Conservation (phyloP, 2,888 invertebrate genomes). For the Salpingus planirostris region DNA sequence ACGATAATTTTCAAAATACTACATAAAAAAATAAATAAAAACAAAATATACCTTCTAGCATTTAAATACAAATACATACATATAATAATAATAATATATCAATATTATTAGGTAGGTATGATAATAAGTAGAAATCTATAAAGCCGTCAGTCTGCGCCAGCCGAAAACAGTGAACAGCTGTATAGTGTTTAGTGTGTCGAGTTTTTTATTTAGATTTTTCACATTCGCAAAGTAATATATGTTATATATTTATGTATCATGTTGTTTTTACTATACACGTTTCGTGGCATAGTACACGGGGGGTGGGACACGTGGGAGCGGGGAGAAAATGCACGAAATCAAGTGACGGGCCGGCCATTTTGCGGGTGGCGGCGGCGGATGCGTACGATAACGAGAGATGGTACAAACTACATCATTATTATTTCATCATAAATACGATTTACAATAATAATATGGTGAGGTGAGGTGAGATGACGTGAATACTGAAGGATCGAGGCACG, state of each 20-base stretch:
- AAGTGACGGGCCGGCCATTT: constrained; percentile 3
- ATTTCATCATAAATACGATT: too few species aligned
- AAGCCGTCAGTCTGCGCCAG: constrained; percentile 23
- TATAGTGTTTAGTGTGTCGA: too few species aligned
- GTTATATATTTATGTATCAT: too few species aligned
- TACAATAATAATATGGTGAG: too few species aligned
- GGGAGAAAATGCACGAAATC: constrained; percentile 18
- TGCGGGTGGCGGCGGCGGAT: constrained; percentile 8
- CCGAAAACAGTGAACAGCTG: constrained; percentile 17
- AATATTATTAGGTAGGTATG: too few species aligned
- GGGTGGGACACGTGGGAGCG: constrained; percentile 16
- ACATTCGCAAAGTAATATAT: background rate
- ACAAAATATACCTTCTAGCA: constrained; percentile 38
- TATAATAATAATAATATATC: constrained; percentile 32
- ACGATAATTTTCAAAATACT: constrained; percentile 39
- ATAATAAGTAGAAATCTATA: too few species aligned
- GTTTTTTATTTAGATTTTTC: too few species aligned
- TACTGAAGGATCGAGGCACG: constrained; percentile 36
- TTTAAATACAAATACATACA: constrained; percentile 22
- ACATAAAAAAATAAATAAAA: constrained; percentile 43
- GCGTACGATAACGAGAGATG: constrained; percentile 2
- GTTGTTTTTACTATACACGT: too few species aligned
- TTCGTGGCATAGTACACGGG: constrained; percentile 2
- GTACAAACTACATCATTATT: background rate
- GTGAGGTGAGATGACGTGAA: constrained; percentile 21